phyloP scores from a whole-genome alignment of 2,888 invertebrate genomes.

The Euzophera pinguis region DNA sequence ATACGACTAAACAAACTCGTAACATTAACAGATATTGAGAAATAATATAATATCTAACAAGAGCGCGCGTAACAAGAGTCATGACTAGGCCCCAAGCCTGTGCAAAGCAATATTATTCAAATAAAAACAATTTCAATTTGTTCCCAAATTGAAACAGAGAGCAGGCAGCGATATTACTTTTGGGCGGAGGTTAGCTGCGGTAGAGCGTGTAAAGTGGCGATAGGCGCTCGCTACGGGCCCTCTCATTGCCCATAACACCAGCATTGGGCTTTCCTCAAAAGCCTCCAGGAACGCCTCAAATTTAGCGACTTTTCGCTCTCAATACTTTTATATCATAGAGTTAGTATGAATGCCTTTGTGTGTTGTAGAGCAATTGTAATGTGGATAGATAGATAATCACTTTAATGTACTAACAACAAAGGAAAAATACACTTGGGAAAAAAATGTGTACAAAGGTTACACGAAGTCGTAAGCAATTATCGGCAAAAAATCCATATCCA shows the following conservation, averaged over 20 bases:
- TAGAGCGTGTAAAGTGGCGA: conserved; percentile 77
- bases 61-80: conserved; percentile 1
- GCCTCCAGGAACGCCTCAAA: conserved; percentile 73
- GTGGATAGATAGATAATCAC: too few species aligned
- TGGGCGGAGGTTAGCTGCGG: conserved; percentile 75
- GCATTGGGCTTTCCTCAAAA: conserved; percentile 73
- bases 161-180: conserved; percentile 74
- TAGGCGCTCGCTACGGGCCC: conserved; percentile 71
- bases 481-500: too few species aligned
- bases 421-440: too few species aligned
- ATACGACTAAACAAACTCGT: background rate
- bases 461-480: too few species aligned
- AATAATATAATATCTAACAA: conserved; percentile 2
- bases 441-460: too few species aligned
- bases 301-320: conserved; percentile 76
- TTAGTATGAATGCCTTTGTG: background rate
- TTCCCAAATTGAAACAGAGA: conserved; percentile 79
- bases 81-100: conserved; percentile 25
- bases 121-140: conserved; percentile 81
- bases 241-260: conserved; percentile 76
- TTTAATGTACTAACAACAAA: too few species aligned
- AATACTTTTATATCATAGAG: conserved; percentile 59
- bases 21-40: background rate
- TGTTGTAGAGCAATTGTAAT: background rate
- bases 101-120: conserved; percentile 73